Evolutionary conservation across 2,888 invertebrate genomes (phyloP), one percentile per base, ranked within the genome.

Genomic region (Cerceris rybyensis): DNA sequence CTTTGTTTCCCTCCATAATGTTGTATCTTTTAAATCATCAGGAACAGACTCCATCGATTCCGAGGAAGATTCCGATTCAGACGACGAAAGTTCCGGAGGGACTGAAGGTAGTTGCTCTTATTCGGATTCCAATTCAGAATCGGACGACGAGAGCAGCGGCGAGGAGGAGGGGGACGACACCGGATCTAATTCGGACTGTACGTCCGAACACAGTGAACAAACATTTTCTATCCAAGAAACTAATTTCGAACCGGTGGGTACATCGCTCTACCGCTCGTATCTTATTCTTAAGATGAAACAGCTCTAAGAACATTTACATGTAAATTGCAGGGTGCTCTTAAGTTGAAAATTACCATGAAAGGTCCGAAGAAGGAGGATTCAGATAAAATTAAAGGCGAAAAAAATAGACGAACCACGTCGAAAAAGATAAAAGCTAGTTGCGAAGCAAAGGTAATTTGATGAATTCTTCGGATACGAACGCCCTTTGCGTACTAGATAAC

Each of bases 331-430:
- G 93, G 93, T 72, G 93, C 93, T 55, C 89, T 94, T 50, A 94
- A 93, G 87, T 86, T 94, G 76, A 93, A 93, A 86, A 93, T 94
- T 80, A 93, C 93, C 67, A 91, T 93, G 90, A 93, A 93, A 88
- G 91, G 93, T 70, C 91, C 93, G 57, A 92, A 88, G 78, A 91
- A 91, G 63, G 92, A 92, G 55, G 91, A 92, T 70, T 65, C 87
- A 13, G 91, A 91, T 57, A 92, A 91, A 80, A 63, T 85, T 55
- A 90, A 89, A 67, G 88, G 81, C 70, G 92, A 92, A 9, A 91
- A 90, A 80, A 80, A 43, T 52, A 86, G 86, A 71, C 88, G 83
- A 52, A 78, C 85, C 17, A 75, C 82, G 52, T 70, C 88, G 55
- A 90, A 89, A 75, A 90, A 89, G 81, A 81, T 79, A n/a, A 92